Evolutionary conservation across 2,888 invertebrate species (phyloP).

Genomic region (Andricus curvator): DNA sequence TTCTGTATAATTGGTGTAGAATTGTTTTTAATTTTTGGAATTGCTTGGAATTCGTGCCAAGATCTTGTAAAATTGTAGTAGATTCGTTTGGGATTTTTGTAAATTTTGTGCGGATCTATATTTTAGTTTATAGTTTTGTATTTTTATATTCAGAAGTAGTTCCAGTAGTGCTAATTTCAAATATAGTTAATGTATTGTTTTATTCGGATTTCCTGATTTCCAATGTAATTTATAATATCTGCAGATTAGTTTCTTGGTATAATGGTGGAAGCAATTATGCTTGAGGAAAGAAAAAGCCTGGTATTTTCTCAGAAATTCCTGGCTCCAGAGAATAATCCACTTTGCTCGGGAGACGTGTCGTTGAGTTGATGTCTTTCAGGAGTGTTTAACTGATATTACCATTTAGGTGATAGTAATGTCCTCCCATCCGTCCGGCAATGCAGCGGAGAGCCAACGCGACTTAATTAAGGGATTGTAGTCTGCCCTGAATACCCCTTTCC

Average conservation of each 20-base stretch:
- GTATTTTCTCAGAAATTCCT: not conserved
- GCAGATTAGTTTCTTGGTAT: not conserved
- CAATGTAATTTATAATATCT: not conserved
- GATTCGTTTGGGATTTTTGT: no score
- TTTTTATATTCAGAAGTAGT: no score
- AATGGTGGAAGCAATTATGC: not conserved
- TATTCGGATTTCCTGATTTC: not conserved
- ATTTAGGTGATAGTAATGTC: constrained; percentile 26
- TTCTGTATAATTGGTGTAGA: no score
- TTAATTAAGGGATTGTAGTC: constrained; percentile 29
- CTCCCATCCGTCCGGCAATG: constrained; percentile 1
- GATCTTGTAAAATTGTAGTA: no score
- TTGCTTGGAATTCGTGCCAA: no score
- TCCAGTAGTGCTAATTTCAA: no score
- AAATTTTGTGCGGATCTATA: no score
- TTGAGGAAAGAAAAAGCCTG: not conserved
- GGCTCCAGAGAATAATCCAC: not conserved
- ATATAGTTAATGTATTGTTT: not conserved
- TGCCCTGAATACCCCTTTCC: not conserved
- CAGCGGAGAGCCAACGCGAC: not conserved
- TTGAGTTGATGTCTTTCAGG: constrained; percentile 26
- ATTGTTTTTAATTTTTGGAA: no score
- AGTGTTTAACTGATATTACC: constrained; percentile 31
- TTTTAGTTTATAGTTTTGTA: no score
- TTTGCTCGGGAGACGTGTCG: constrained; percentile 20